Evolutionary conservation across 2,113 vertebrate species (phyloP).

Genomic region (Oreochromis aureus): DNA sequence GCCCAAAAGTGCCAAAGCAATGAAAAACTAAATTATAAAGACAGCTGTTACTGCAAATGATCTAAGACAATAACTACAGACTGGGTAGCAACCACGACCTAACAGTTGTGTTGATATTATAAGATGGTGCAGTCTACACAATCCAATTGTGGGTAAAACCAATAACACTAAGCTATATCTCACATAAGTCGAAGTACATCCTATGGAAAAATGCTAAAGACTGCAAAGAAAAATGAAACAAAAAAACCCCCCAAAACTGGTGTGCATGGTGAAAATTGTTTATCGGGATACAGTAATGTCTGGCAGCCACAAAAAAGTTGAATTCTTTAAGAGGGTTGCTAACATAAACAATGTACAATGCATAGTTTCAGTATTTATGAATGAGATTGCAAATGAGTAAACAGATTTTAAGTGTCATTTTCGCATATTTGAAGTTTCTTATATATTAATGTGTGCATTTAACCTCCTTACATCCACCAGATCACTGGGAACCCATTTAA

Average conservation of each 20-base stretch:
- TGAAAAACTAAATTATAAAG: conserved; percentile 54
- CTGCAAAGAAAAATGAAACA: background rate
- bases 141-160: conserved; percentile 49
- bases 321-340: background rate
- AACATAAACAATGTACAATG: background rate
- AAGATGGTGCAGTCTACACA: conserved; percentile 17
- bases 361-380: background rate
- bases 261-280: background rate
- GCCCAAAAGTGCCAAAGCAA: conserved; percentile 45
- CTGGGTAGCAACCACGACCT: conserved; percentile 19
- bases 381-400: background rate
- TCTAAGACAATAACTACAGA: conserved; percentile 42
- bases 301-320: background rate
- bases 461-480: background rate
- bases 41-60: conserved; percentile 63
- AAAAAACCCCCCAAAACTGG: background rate
- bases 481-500: too few species aligned
- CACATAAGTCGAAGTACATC: background rate
- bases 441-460: background rate
- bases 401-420: background rate
- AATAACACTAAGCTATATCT: conserved; percentile 7
- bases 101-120: conserved; percentile 42
- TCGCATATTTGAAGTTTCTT: background rate
- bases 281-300: background rate
- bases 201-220: background rate